Evolutionary conservation across 2,888 invertebrate species (phyloP).

Genomic region (Eupithecia pulchellata): DNA sequence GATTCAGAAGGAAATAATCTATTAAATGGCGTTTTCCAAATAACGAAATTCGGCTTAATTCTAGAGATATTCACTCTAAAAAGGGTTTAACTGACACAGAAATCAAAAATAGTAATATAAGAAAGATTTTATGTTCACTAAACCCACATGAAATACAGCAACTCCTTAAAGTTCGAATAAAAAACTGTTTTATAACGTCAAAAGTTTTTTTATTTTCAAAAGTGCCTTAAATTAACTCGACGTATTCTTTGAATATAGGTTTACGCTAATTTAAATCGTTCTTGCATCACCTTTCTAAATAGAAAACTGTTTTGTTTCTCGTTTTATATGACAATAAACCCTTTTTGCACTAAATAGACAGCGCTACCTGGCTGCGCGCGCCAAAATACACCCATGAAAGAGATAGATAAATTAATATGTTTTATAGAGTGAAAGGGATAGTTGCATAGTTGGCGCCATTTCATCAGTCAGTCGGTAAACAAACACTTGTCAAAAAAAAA

Average conservation of each 20-base stretch:
- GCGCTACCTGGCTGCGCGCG: conserved; percentile 1
- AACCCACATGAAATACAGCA: background rate
- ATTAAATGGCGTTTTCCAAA: conserved; percentile 1
- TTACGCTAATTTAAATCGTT: background rate
- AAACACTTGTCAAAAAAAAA: too few relatives aligned
- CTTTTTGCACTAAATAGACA: background rate
- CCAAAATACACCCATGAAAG: too few relatives aligned
- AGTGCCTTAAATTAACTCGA: too few relatives aligned
- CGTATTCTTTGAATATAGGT: background rate
- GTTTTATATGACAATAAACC: background rate
- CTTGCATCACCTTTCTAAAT: background rate
- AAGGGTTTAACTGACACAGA: background rate
- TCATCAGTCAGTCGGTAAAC: too few relatives aligned
- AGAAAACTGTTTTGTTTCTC: background rate
- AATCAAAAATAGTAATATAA: background rate
- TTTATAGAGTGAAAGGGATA: too few relatives aligned
- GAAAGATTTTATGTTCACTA: background rate
- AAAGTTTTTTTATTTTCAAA: background rate
- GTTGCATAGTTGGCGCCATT: too few relatives aligned
- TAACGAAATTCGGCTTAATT: background rate
- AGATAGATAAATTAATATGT: too few relatives aligned
- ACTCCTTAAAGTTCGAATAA: background rate
- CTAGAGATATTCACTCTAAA: conserved; percentile 1
- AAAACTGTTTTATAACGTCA: background rate
- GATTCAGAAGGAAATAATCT: too few relatives aligned